Percentiles rank a stretch among this genome's conserved stretches.
phyloP scores from a whole-genome alignment of 2,113 vertebrate genomes.

The Orycteropus afer region DNA sequence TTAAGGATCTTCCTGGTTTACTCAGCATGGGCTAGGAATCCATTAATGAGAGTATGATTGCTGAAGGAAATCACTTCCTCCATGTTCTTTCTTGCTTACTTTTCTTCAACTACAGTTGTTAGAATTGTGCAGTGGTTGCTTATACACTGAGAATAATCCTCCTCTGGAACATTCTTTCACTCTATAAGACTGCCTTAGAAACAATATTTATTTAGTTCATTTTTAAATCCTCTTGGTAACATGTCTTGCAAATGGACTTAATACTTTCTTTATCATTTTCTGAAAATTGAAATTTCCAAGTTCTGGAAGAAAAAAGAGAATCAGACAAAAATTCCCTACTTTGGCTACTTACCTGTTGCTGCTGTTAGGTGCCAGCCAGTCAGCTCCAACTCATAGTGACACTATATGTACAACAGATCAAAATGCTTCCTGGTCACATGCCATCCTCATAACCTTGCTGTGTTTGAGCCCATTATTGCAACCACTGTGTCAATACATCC shows the following conservation, averaged over 20 bases:
- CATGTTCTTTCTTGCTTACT: not conserved
- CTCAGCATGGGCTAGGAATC: conserved; percentile 20
- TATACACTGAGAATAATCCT: not conserved
- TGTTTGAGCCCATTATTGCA: no score
- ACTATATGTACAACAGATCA: no score
- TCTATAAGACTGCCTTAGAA: not conserved
- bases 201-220: no score
- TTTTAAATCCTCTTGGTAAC: not conserved
- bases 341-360: not conserved
- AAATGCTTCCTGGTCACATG: no score
- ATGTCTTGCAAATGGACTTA: not conserved
- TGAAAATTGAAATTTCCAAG: not conserved
- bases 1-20: conserved; percentile 37
- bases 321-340: no score
- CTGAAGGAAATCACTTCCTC: not conserved
- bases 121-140: not conserved
- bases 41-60: not conserved
- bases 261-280: not conserved
- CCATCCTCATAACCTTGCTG: no score
- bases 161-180: not conserved
- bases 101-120: conserved; percentile 7
- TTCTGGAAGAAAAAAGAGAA: not conserved
- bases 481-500: no score
- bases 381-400: no score
- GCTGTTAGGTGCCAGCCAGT: no score